Evolutionary conservation across 2,888 invertebrate genomes (phyloP).

Genomic region (Phyllotreta cruciferae): DNA sequence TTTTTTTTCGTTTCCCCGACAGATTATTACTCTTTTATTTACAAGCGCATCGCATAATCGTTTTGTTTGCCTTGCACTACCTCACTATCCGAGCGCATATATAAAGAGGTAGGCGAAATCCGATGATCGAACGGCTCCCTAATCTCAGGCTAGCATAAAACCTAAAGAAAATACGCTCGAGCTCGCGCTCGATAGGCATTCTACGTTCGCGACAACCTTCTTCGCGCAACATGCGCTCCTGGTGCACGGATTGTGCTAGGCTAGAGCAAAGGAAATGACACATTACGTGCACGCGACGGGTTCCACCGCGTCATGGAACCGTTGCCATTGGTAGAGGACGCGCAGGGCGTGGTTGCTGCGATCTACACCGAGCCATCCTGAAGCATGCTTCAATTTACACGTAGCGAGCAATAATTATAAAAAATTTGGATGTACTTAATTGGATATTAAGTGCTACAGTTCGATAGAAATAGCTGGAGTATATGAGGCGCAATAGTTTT

Average conservation of each 20-base stretch:
- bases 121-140: constrained; percentile 2
- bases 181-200: no score
- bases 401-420: no score
- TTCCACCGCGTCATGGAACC: constrained; percentile 42
- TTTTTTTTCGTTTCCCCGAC: neutral
- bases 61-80: neutral
- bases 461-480: no score
- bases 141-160: constrained; percentile 14
- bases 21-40: constrained; percentile 35
- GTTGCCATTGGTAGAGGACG: constrained; percentile 44
- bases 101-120: constrained; percentile 6
- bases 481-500: no score
- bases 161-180: neutral
- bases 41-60: no score
- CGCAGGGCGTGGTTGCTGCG: constrained; percentile 45
- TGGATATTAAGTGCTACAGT: no score
- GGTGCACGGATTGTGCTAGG: neutral
- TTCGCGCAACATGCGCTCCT: constrained; percentile 20
- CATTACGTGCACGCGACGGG: constrained; percentile 42
- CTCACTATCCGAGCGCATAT: neutral
- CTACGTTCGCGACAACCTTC: no score
- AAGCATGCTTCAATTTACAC: no score
- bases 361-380: no score
- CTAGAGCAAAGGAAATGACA: constrained; percentile 43
- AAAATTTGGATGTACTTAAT: no score